phyloP scores from a whole-genome alignment of 2,113 vertebrate species.

The Gymnocephalus cernua region DNA sequence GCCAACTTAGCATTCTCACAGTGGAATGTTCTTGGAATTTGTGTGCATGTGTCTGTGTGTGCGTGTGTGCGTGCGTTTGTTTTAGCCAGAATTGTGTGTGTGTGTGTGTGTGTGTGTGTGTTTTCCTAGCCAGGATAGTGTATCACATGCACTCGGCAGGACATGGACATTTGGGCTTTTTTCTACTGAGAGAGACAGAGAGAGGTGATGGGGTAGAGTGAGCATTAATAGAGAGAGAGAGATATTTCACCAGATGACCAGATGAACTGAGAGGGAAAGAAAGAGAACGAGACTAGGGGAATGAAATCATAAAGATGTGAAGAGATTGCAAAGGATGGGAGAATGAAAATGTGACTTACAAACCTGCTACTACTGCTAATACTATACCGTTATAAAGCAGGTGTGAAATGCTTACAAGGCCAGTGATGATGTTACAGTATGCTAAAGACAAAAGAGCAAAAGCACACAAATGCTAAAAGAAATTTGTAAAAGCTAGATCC shows the following conservation, averaged over 20 bases:
- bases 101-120: constrained; percentile 16
- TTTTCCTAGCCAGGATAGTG: neutral
- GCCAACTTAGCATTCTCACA: constrained; percentile 39
- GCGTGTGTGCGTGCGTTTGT: constrained; percentile 22
- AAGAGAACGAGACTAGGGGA: neutral
- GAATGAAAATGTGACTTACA: neutral
- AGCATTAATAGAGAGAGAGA: constrained; percentile 17
- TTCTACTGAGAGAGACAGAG: constrained; percentile 31
- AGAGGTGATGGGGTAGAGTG: constrained; percentile 21
- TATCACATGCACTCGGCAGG: constrained; percentile 41
- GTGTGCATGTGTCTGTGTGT: constrained; percentile 24
- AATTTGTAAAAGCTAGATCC: neutral
- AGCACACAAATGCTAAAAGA: neutral
- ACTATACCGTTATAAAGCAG: neutral
- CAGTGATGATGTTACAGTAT: neutral
- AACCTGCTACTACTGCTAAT: neutral
- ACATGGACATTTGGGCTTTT: constrained; percentile 61
- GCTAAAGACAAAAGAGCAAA: neutral
- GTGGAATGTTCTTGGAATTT: constrained; percentile 50
- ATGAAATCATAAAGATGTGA: neutral
- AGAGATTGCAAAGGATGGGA: neutral
- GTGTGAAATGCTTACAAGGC: neutral
- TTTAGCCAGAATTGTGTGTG: too few species aligned
- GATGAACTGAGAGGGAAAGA: constrained; percentile 49
- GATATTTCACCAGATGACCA: constrained; percentile 55